Conservation (phyloP, 2,113 vertebrate species). For the Apteryx owenii region DNA sequence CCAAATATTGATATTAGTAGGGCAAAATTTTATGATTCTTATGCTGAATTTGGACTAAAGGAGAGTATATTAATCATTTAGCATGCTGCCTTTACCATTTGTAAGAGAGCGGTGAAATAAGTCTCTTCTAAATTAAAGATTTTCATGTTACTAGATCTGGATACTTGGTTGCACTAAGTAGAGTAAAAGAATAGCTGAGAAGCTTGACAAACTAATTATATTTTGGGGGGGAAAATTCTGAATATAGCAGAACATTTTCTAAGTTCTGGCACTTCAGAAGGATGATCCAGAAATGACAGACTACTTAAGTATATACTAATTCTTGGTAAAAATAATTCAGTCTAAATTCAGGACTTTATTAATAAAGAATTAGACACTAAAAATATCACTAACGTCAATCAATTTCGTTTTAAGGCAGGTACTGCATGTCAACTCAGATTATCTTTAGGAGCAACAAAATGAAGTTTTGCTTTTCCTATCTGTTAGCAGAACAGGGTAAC, state of each 20-base stretch:
- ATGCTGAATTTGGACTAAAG: not conserved
- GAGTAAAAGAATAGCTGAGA: not conserved
- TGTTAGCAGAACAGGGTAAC: not conserved
- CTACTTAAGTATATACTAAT: not conserved
- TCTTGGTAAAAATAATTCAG: not conserved
- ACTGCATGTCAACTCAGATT: not conserved
- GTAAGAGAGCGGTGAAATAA: not conserved
- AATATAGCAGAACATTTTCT: not conserved
- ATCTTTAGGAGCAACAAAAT: not conserved
- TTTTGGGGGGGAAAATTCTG: not conserved
- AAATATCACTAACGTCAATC: not conserved
- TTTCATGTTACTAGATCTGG: not conserved
- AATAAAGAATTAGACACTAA: not conserved
- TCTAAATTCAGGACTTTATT: not conserved
- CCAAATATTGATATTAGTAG: not conserved
- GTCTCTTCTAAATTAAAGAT: not conserved
- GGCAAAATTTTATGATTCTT: not conserved
- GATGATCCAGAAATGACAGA: not conserved
- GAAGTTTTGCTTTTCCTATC: not conserved
- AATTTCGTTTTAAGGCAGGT: not conserved
- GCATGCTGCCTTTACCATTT: not conserved
- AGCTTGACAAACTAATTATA: not conserved
- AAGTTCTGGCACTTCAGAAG: not conserved
- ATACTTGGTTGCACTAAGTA: rapidly evolving
- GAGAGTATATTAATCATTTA: not conserved